Evolutionary conservation across 2,888 invertebrate species (phyloP).

Genomic region (Troilus luridus): DNA sequence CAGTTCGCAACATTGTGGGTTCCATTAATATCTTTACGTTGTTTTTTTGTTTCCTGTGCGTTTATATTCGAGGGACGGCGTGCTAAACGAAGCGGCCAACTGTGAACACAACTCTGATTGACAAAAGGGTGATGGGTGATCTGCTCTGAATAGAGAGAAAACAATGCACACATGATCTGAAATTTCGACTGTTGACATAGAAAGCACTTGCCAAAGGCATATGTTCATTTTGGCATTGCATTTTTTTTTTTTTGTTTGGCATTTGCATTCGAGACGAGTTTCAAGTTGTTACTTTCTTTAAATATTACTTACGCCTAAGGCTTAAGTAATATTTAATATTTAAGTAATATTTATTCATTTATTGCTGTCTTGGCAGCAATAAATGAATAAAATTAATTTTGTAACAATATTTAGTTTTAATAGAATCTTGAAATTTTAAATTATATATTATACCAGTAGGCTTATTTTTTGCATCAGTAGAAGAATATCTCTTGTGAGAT

Average conservation of each 20-base stretch:
- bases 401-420: too few species aligned
- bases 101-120: constrained; percentile 28
- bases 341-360: too few species aligned
- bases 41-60: background rate
- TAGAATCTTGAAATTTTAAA: too few species aligned
- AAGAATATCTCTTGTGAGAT: background rate
- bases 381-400: too few species aligned
- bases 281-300: background rate
- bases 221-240: background rate
- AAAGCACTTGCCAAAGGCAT: background rate
- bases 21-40: background rate
- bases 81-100: background rate
- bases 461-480: too few species aligned
- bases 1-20: background rate
- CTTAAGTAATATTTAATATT: too few species aligned
- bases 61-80: background rate
- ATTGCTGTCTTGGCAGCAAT: too few species aligned
- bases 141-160: background rate
- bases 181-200: background rate
- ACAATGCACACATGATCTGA: background rate
- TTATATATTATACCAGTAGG: too few species aligned
- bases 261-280: background rate
- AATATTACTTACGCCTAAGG: background rate
- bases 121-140: constrained; percentile 11
- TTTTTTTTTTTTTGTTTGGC: background rate